These are phyloP conservation scores for Xenopus borealis DNA, from an alignment of 2,113 vertebrate genomes.

Conservation along the genomic window DNA sequence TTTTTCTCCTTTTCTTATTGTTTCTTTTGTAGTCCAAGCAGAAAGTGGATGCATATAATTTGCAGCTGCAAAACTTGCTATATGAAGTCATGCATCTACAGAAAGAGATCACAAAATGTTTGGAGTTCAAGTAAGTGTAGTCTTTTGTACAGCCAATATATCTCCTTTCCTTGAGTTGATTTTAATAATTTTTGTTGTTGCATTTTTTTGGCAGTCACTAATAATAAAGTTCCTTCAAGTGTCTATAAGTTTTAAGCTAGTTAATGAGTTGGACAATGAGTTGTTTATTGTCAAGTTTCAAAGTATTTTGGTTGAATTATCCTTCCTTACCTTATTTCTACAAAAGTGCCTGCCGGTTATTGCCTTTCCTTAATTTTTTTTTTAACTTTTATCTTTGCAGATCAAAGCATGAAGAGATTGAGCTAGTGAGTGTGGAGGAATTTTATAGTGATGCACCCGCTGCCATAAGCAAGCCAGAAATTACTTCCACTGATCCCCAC, in stretches of 20 bases:
- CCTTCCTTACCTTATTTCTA: too few species aligned
- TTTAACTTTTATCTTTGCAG: constrained; percentile 54
- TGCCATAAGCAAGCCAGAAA: constrained; percentile 80
- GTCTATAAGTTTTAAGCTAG: not conserved
- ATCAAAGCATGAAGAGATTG: constrained; percentile 95
- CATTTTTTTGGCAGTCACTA: too few species aligned
- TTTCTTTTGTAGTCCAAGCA: constrained; percentile 81
- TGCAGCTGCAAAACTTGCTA: constrained; percentile 95
- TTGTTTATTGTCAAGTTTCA: too few species aligned
- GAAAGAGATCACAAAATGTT: constrained; percentile 96
- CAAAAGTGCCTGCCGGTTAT: not conserved
- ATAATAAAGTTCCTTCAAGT: not conserved
- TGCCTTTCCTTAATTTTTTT: not conserved
- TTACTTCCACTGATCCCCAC: constrained; percentile 85
- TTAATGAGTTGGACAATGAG: too few species aligned
- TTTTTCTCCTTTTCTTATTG: not conserved
- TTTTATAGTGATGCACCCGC: constrained; percentile 85
- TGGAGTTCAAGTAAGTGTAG: constrained; percentile 91
- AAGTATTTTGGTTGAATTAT: too few species aligned
- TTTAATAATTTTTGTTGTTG: not conserved
- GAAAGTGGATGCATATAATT: constrained; percentile 88
- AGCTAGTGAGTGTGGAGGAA: constrained; percentile 86
- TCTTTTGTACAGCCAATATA: not conserved
- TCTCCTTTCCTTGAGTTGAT: not conserved
- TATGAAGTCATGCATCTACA: constrained; percentile 98